Base-by-base conservation (phyloP, 2,113 vertebrate species). In the Rhea pennata region DNA sequence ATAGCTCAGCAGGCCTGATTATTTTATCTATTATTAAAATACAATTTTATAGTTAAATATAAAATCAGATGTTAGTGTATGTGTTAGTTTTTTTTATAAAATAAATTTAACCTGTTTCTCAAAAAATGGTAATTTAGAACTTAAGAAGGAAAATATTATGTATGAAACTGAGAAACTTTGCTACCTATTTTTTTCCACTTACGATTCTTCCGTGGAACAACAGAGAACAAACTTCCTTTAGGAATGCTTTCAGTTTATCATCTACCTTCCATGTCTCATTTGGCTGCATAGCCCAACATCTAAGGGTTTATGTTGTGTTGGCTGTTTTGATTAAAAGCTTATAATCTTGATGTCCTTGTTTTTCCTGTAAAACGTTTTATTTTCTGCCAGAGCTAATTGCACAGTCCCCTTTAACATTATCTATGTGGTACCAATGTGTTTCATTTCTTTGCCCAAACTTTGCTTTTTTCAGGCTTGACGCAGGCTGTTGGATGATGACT, bases 361-460 rank as follows among this genome's bases (percentile, higher is more conserved):
- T 87, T 91, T 36, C 22, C 26, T 36, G 10, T 23, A 65, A 5
- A 29, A 51, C 51, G 2, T 84, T 90, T 77, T 15, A 13, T 92
- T 72, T 86, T 90, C 75, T 88, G 27, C 12, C 14, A 50, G 6
- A 77, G 14, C 2, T 84, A 67, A 83, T 61, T 77, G 14, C 51
- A 54, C 31, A 67, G n/a, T 42, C 27, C 15, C 9, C 42, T 56
- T 71, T 44, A 81, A 75, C 39, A 67, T 48, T 62, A 83, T 39
- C 26, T 73, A 3, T 0, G 1, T 64, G 20, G 2, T 26, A 88
- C 19, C 12, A 40, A 11, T 26, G 1, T 46, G 1, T 13, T 62
- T 87, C 31, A 72, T 82, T 90, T 54, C 40, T 88, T 88, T 87
- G 42, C 20, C 69, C 33, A 87, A 31, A 40, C 21, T 90, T 87